These are phyloP conservation scores for Tachyglossus aculeatus DNA, from an alignment of 2,797 vertebrate species.

Conservation along the genomic window DNA sequence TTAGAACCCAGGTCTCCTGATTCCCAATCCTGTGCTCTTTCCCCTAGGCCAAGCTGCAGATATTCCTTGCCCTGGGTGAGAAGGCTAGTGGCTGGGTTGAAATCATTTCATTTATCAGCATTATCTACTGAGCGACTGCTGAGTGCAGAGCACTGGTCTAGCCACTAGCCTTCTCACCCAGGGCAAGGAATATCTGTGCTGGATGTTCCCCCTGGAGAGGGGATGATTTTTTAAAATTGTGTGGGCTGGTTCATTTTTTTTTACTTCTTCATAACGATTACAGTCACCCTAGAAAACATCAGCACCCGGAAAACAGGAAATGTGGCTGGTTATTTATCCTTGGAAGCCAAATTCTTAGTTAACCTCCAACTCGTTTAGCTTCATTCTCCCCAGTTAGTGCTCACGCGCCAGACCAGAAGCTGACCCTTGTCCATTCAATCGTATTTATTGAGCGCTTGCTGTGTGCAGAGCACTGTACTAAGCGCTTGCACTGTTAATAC, in stretches of 20 bases:
- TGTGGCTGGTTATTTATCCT: too few species aligned
- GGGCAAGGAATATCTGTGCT: too few species aligned
- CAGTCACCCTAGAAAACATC: not conserved
- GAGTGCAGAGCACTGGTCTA: too few species aligned
- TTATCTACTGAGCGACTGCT: too few species aligned
- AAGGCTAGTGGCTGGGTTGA: too few species aligned
- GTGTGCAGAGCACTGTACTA: not conserved
- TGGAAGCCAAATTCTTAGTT: not conserved
- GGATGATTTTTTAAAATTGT: not conserved
- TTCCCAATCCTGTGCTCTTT: too few species aligned
- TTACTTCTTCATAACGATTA: not conserved
- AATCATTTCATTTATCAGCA: too few species aligned
- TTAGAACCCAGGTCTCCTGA: too few species aligned
- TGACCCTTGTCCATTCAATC: not conserved
- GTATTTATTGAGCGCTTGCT: not conserved
- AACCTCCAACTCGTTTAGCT: not conserved
- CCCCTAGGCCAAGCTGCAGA: too few species aligned
- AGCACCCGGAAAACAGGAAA: not conserved
- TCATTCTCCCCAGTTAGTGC: not conserved
- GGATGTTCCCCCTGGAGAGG: not conserved
- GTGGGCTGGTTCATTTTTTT: not conserved
- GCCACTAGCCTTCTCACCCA: too few species aligned
- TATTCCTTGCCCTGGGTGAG: too few species aligned
- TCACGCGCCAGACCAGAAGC: not conserved
- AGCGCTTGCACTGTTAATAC: not conserved